Conservation (phyloP, 1,140 invertebrate genomes). For the Lepidotrigona ventralis region DNA sequence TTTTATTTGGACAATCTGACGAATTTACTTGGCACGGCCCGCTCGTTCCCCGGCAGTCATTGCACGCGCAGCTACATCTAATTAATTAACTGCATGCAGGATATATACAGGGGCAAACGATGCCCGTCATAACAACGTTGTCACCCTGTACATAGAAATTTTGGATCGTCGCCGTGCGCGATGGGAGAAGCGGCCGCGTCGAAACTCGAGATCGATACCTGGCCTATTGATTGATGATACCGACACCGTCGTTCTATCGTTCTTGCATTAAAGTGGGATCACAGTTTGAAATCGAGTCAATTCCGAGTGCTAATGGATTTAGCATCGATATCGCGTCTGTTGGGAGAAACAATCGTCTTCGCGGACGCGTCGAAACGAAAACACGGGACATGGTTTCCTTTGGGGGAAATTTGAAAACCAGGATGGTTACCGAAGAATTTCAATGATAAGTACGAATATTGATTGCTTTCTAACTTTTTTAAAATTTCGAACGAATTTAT, state of each 20-base stretch:
- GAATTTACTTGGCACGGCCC: not conserved
- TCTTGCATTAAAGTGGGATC: not conserved
- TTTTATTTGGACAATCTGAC: constrained; percentile 41
- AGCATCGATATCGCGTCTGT: not conserved
- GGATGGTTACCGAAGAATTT: too few relatives aligned
- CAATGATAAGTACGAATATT: too few relatives aligned
- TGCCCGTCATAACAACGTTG: not conserved
- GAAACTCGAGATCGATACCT: not conserved
- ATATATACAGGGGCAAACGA: not conserved
- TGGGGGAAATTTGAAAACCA: too few relatives aligned
- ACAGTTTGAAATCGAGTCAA: not conserved
- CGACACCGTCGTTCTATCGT: not conserved
- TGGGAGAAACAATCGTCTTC: not conserved
- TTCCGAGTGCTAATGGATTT: constrained; percentile 8
- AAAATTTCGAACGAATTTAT: too few relatives aligned
- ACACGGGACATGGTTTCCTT: not conserved
- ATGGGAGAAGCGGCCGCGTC: not conserved
- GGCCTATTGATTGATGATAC: not conserved
- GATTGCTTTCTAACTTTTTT: too few relatives aligned
- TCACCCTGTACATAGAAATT: not conserved
- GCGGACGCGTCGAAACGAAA: not conserved
- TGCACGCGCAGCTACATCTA: not conserved
- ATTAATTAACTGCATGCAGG: constrained; percentile 22
- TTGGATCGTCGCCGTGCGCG: not conserved
- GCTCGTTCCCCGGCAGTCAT: not conserved